A percentile compares a stretch with the other conserved stretches of the same genome.
These are phyloP conservation scores for Buathra laborator DNA, from an alignment of 2,888 invertebrate species.

Conservation along the genomic window DNA sequence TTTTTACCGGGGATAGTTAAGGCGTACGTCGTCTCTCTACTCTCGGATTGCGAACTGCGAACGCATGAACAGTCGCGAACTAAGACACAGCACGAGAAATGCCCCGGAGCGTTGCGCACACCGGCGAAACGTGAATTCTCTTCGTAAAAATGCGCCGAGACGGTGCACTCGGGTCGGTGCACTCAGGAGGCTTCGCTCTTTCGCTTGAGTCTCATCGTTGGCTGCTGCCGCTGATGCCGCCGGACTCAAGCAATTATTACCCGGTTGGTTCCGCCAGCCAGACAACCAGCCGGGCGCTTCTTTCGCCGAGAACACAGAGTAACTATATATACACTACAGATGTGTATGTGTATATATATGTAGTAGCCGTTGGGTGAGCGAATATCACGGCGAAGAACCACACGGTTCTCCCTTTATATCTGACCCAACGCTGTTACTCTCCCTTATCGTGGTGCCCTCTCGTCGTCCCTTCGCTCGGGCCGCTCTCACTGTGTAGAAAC, in stretches of 20 bases:
- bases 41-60: conserved; percentile 17
- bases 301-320: conserved; percentile 44
- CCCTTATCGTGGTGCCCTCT: conserved; percentile 41
- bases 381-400: conserved; percentile 1
- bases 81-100: background rate
- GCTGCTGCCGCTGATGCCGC: conserved; percentile 39
- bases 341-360: conserved; percentile 2
- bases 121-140: conserved; percentile 62
- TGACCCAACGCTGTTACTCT: conserved; percentile 43
- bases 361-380: conserved; percentile 5
- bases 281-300: conserved; percentile 54
- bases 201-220: conserved; percentile 40
- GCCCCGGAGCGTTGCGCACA: conserved; percentile 39
- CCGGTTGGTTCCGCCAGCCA: conserved; percentile 73
- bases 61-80: conserved; percentile 2
- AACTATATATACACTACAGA: background rate
- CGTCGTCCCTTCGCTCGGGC: conserved; percentile 29
- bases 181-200: conserved; percentile 52
- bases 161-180: conserved; percentile 60
- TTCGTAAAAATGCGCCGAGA: conserved; percentile 69
- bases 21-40: conserved; percentile 51
- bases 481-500: background rate
- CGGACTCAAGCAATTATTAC: conserved; percentile 75
- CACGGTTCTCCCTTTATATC: conserved; percentile 39
- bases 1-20: background rate